phyloP scores from a whole-genome alignment of 1,140 invertebrate genomes.

The Cardiocondyla obscurior region DNA sequence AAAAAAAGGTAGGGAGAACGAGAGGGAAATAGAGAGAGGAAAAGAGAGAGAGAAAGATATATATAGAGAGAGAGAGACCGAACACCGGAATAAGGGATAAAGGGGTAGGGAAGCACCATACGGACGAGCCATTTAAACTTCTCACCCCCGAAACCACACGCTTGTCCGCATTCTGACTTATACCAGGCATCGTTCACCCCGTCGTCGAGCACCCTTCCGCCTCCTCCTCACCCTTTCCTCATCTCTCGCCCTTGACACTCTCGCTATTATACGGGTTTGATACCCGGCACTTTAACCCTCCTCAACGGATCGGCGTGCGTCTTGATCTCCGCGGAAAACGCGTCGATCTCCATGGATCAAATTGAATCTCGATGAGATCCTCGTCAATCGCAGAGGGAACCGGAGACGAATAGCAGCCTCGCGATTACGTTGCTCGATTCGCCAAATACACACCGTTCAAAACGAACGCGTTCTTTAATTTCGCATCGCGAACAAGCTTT shows the following conservation, averaged over 20 bases:
- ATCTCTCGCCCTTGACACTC: slow-evolving; percentile 51
- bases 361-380: slow-evolving; percentile 48
- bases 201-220: slow-evolving; percentile 66
- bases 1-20: neutral
- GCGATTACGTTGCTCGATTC: neutral
- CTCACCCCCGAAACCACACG: slow-evolving; percentile 82
- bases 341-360: slow-evolving; percentile 47
- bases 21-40: slow-evolving; percentile 15
- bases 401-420: neutral
- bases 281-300: slow-evolving; percentile 68
- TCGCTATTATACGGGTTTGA: slow-evolving; percentile 72
- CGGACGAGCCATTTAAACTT: slow-evolving; percentile 85
- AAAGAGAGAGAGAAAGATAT: neutral
- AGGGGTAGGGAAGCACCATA: slow-evolving; percentile 82
- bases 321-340: slow-evolving; percentile 41
- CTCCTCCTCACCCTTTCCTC: neutral
- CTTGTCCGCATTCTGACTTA: slow-evolving; percentile 85
- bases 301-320: slow-evolving; percentile 46
- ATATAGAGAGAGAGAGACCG: slow-evolving; percentile 22
- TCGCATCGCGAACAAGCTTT: neutral
- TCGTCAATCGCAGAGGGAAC: slow-evolving; percentile 12
- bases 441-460: neutral
- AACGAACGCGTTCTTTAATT: neutral
- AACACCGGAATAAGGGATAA: slow-evolving; percentile 58
- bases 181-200: slow-evolving; percentile 83